Base-by-base conservation (phyloP, 2,797 vertebrate species). In the Mormyrus proboscirostris region DNA sequence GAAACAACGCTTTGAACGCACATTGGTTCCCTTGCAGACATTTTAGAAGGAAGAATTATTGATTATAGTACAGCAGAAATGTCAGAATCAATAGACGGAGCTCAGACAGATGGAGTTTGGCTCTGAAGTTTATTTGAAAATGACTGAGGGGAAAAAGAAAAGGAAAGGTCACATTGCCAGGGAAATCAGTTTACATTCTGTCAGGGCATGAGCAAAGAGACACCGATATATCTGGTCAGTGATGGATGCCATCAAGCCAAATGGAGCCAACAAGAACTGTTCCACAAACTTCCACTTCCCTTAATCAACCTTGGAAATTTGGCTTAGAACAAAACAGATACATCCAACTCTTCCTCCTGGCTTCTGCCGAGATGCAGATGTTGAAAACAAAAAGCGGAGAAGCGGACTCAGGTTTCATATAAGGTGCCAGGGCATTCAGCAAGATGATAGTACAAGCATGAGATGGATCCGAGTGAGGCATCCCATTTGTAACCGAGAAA, bases 131-230 rank as follows among this genome's bases (percentile, higher is more conserved):
- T 59, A 88, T 33, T 33, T 89, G 82, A 44, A 89, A 65, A 65
- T 51, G 82, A 69, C 76, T 47, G 14, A 59, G 41, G 82, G n/a
- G 53, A n/a, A 76, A 49, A 65, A 69, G 82, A 87, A 57, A 87
- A 19, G 6, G 85, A 87, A 87, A 87, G 85, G 85, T 87, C 85
- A 87, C 85, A 38, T 55, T 57, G 85, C 29, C 49, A 6, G 49
- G 51, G 85, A 87, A 87, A 87, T 87, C 85, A 87, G 25, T 57
- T 87, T 87, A 38, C 51, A n/a, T 87, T 25, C 85, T 87, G 50
- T 57, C 85, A 57, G 53, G 33, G 33, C 25, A 57, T 16, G 85
- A 57, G 29, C 29, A 57, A 87, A 87, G 33, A 41, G 33, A 53
- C 51, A 57, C 51, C 25, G 49, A 87, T 57, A 86, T 57, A 50